A percentile compares a stretch with the other conserved stretches of the same genome.
phyloP scores from a whole-genome alignment of 2,888 invertebrate genomes.

The Loripinus fragilis region DNA sequence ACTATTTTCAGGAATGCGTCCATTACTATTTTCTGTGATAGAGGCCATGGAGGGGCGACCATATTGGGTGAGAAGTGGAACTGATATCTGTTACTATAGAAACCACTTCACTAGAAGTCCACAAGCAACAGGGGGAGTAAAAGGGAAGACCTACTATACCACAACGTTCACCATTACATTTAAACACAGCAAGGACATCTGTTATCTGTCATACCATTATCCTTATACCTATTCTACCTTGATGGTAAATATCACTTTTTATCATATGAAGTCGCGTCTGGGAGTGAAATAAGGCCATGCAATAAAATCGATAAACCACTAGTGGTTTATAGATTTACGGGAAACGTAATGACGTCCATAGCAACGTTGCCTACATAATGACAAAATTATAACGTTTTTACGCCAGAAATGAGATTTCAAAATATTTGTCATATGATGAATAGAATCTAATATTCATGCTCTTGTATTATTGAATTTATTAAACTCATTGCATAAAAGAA shows the following conservation, averaged over 20 bases:
- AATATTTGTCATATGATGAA: no score
- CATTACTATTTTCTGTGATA: slow-evolving; percentile 92
- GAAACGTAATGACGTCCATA: no score
- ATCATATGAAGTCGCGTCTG: no score
- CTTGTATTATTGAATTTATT: no score
- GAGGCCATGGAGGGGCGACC: slow-evolving; percentile 86
- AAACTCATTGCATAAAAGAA: no score
- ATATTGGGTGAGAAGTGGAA: slow-evolving; percentile 90
- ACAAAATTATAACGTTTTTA: no score
- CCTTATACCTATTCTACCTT: slow-evolving; percentile 93
- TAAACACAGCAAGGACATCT: slow-evolving; percentile 90
- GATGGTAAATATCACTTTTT: slow-evolving; percentile 85
- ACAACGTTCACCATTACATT: slow-evolving; percentile 91
- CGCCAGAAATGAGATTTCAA: no score
- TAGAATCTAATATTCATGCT: no score
- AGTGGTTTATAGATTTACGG: no score
- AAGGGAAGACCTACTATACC: slow-evolving; percentile 87
- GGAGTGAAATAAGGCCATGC: no score
- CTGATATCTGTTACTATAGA: slow-evolving; percentile 92
- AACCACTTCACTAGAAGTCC: slow-evolving; percentile 85
- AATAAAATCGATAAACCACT: no score
- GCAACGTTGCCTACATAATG: no score
- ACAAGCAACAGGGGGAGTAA: slow-evolving; percentile 83
- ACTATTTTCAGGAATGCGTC: slow-evolving; percentile 89
- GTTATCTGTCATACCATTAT: slow-evolving; percentile 94